These are phyloP conservation scores for Capitulum mitella DNA, from an alignment of 2,888 invertebrate genomes.

Conservation along the genomic window DNA sequence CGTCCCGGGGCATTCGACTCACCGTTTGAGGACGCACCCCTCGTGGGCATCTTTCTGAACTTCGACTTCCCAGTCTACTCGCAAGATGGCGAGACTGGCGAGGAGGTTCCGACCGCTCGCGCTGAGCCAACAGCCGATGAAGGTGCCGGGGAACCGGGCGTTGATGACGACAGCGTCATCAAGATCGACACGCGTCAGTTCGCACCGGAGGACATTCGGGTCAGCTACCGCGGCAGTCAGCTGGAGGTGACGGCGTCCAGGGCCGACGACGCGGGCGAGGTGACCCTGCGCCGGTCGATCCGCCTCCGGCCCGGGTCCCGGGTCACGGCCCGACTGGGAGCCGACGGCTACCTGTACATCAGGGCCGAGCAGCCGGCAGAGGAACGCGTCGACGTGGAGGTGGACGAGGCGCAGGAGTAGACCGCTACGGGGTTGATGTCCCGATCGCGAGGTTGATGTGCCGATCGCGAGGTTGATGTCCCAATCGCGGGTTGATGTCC, in stretches of 20 bases:
- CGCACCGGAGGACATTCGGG: slow-evolving; percentile 2
- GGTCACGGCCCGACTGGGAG: neutral
- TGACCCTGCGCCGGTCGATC: neutral
- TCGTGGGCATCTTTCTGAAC: neutral
- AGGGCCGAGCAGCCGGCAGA: neutral
- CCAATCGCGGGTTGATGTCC: no score
- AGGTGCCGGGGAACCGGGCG: neutral
- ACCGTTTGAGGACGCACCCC: neutral
- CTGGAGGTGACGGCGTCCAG: neutral
- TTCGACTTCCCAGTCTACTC: neutral
- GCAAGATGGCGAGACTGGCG: neutral
- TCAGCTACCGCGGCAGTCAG: neutral
- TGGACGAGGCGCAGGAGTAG: neutral
- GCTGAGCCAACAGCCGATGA: neutral
- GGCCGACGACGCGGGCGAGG: neutral
- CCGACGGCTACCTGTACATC: neutral
- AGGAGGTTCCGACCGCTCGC: neutral
- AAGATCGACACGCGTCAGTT: neutral
- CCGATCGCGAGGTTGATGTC: no score
- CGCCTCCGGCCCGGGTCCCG: neutral
- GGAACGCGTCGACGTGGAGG: neutral
- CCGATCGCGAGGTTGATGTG: no score
- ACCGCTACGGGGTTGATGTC: no score
- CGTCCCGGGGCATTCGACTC: neutral
- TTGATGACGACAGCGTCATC: neutral